A percentile compares a stretch with the other conserved stretches of the same genome.
Conservation (phyloP, 2,888 invertebrate species). For the Eledona agricola region DNA sequence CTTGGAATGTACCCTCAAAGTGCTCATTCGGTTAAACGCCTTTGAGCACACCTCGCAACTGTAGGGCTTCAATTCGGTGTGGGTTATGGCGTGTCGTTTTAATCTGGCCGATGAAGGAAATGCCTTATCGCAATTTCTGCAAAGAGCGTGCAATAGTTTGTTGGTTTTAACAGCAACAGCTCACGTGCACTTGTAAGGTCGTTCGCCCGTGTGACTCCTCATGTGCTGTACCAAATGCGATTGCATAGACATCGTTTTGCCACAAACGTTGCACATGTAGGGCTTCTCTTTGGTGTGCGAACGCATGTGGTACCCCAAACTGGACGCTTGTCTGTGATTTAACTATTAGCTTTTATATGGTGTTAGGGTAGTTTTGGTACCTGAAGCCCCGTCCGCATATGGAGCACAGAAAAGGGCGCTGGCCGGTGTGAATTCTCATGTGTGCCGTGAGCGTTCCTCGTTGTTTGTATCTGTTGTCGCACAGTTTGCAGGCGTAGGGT, state of each 20-base stretch:
- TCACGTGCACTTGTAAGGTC: slow-evolving; percentile 53
- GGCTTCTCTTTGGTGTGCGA: slow-evolving; percentile 58
- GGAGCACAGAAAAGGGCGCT: slow-evolving; percentile 44
- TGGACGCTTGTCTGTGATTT: slow-evolving; percentile 48
- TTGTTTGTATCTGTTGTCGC: slow-evolving; percentile 56
- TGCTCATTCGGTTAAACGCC: slow-evolving; percentile 48
- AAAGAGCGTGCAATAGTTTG: slow-evolving; percentile 19
- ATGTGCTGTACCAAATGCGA: slow-evolving; percentile 54
- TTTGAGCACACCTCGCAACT: slow-evolving; percentile 52
- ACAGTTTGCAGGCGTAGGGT: slow-evolving; percentile 54
- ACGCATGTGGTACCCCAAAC: slow-evolving; percentile 57
- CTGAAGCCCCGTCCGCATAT: slow-evolving; percentile 50
- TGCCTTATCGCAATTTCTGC: slow-evolving; percentile 48
- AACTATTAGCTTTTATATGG: no score
- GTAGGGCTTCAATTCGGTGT: slow-evolving; percentile 51
- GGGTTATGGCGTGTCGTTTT: slow-evolving; percentile 51
- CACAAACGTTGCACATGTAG: slow-evolving; percentile 58
- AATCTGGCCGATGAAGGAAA: slow-evolving; percentile 50
- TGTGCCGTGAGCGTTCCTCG: slow-evolving; percentile 57
- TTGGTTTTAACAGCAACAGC: slow-evolving; percentile 34
- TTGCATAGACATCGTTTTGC: slow-evolving; percentile 57
- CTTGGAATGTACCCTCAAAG: slow-evolving; percentile 51
- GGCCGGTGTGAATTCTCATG: slow-evolving; percentile 57
- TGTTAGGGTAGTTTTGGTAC: no score
- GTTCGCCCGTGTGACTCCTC: slow-evolving; percentile 53